Evolutionary conservation across 1,140 invertebrate genomes (phyloP).

Genomic region (Rhagoletis pomonella): DNA sequence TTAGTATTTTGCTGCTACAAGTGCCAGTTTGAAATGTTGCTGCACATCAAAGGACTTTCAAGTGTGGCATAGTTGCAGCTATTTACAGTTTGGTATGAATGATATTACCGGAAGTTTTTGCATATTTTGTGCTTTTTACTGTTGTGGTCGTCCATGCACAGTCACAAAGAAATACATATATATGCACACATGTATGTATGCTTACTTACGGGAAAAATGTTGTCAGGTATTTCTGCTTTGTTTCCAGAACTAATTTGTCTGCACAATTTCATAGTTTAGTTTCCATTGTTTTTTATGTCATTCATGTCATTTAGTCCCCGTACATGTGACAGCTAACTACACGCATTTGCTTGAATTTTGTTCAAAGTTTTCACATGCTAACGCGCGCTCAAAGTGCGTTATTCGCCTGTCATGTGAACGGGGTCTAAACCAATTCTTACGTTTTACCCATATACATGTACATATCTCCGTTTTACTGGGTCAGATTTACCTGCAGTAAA

Average conservation of each 20-base stretch:
- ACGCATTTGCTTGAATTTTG: too few species aligned
- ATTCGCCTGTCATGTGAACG: too few species aligned
- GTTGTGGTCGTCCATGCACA: neutral
- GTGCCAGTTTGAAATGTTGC: slow-evolving; percentile 17
- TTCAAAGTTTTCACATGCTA: too few species aligned
- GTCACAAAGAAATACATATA: neutral
- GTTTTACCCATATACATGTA: too few species aligned
- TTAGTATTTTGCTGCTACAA: neutral
- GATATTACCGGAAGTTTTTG: slow-evolving; percentile 25
- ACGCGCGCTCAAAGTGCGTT: too few species aligned
- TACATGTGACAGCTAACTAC: too few species aligned
- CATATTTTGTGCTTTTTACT: slow-evolving; percentile 3
- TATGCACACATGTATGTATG: neutral
- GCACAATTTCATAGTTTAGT: neutral
- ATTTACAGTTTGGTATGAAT: neutral
- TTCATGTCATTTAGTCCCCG: too few species aligned
- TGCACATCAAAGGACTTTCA: slow-evolving; percentile 15
- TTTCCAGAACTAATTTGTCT: neutral
- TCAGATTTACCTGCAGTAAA: too few species aligned
- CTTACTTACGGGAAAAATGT: neutral
- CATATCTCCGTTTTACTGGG: too few species aligned
- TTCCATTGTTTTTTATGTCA: too few species aligned
- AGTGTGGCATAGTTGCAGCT: neutral
- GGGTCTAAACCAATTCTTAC: too few species aligned
- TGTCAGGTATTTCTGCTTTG: neutral